Conservation (phyloP, 2,797 vertebrate species). For the Cercopithecus neglectus region DNA sequence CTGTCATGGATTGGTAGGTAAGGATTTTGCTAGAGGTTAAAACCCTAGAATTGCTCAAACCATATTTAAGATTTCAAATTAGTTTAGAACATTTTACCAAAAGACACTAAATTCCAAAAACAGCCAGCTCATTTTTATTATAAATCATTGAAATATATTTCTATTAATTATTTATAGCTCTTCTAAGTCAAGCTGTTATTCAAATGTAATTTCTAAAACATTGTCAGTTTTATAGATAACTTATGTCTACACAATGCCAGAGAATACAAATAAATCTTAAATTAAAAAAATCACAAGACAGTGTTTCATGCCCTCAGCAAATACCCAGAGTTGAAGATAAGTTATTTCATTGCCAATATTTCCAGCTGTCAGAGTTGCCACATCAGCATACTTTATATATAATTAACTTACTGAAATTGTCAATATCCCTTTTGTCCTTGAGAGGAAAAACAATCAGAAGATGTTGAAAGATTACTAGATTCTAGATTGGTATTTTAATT, state of each 20-base stretch:
- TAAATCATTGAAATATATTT: not conserved
- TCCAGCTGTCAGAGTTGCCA: not conserved
- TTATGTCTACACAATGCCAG: not conserved
- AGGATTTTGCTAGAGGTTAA: not conserved
- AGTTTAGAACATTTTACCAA: not conserved
- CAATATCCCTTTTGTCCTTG: not conserved
- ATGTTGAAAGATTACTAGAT: not conserved
- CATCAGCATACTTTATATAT: not conserved
- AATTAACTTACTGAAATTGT: not conserved
- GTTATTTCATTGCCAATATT: not conserved
- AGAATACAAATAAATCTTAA: not conserved
- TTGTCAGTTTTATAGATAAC: not conserved
- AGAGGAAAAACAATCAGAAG: not conserved
- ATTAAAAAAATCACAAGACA: not conserved
- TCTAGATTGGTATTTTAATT: not conserved
- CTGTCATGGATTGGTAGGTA: not conserved
- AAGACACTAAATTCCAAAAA: not conserved
- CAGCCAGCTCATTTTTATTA: not conserved
- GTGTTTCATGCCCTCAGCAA: not conserved
- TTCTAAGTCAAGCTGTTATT: not conserved
- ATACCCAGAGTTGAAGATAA: not conserved
- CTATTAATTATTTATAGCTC: not conserved
- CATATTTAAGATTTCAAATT: not conserved
- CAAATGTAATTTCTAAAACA: not conserved
- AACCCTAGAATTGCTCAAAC: not conserved